Evolutionary conservation across 2,888 invertebrate species (phyloP), one percentile per base, ranked within the genome.

Genomic region (Chironomus tentans): DNA sequence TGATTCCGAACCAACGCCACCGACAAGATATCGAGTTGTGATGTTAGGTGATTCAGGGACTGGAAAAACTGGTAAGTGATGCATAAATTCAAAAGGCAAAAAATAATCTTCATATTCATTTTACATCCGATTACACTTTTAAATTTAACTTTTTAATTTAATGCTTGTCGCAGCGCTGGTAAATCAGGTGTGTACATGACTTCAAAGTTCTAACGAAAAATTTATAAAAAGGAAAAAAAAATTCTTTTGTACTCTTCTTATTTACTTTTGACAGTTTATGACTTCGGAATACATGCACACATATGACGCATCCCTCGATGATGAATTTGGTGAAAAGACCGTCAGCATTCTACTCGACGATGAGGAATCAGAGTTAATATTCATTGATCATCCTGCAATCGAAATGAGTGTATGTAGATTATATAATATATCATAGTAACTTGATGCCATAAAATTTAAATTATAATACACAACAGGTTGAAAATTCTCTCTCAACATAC

Each of bases 281-380:
- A 95, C 96, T 46, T 95, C 95, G 78, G 96, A 96, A 81, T 95
- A 96, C 82, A 94, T 95, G 91, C 95, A 95, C 84, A 95, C 95
- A 0, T 96, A 96, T 83, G 95, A 96, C 82, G 93, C 94, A 1
- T 95, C 94, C 81, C 85, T 94, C 93, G 95, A 95, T 87, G 94
- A 95, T 81, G 95, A 95, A 83, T 94, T 94, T 80, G 94, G 94
- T 0, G 95, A 95, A 85, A 92, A 94, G 82, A 92, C 93, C 0
- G 94, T 95, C 28, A 93, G 93, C n/a, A 90, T 95, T n/a, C 85
- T 95, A 62, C 84, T 95, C 78, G 94, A 94, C 79, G 94, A 93
- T 0, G 94, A 94, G 81, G 95, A 95, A 82, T 93, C 94, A 0
- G 95, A 95, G 82, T 87, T 95, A 84, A 76, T 76, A 38, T 76